Conservation (phyloP, 2,797 vertebrate genomes). For the Sardinella longiceps region DNA sequence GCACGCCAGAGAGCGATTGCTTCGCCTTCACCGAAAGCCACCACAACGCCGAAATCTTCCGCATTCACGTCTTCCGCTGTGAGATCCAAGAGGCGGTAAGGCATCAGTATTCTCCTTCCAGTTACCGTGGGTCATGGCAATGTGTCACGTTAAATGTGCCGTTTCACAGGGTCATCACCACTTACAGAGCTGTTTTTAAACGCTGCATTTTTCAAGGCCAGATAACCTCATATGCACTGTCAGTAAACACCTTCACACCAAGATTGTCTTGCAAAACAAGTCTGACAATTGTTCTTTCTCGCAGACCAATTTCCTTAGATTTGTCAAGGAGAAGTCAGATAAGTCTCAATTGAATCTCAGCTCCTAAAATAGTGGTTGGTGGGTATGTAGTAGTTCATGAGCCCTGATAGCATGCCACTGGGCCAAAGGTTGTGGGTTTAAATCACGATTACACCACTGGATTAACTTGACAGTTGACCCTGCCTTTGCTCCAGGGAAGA, state of each 20-base stretch:
- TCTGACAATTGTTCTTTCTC: neutral
- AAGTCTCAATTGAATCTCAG: neutral
- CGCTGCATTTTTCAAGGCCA: neutral
- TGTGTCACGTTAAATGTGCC: neutral
- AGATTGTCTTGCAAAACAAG: neutral
- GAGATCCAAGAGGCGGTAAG: conserved; percentile 99
- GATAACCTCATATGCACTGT: neutral
- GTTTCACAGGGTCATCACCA: neutral
- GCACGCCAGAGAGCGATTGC: conserved; percentile 95
- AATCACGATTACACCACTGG: no score
- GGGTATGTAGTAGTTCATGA: no score
- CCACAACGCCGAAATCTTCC: conserved; percentile 97
- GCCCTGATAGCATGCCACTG: no score
- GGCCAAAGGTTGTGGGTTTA: no score
- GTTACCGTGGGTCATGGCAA: neutral
- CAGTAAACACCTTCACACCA: neutral
- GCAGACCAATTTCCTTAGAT: neutral
- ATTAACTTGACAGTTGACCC: no score
- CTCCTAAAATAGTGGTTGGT: no score
- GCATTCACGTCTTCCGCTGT: conserved; percentile 98
- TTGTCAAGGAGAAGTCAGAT: neutral
- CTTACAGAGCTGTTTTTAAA: neutral
- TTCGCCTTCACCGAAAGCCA: conserved; percentile 99
- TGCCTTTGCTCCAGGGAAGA: no score
- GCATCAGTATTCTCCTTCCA: neutral